phyloP scores from a whole-genome alignment of 2,888 invertebrate species.

The Cataglyphis altisquamis region DNA sequence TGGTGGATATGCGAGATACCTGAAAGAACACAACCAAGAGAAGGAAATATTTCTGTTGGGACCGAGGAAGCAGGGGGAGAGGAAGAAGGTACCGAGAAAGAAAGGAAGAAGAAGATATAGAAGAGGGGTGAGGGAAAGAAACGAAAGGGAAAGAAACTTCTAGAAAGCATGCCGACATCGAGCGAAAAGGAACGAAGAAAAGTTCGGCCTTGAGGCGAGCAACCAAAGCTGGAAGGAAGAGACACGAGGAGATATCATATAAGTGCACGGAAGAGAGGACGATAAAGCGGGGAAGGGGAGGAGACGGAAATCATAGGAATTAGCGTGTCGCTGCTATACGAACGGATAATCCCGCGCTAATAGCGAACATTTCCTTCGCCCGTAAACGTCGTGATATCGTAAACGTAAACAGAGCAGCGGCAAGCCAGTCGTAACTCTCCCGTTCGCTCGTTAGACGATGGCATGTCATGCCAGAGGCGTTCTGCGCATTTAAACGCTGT shows the following conservation, averaged over 20 bases:
- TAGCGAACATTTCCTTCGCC: conserved; percentile 74
- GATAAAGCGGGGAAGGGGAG: neutral
- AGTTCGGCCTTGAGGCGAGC: conserved; percentile 55
- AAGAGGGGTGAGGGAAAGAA: neutral
- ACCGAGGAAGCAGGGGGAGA: neutral
- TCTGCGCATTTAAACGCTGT: conserved; percentile 78
- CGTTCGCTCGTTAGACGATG: conserved; percentile 77
- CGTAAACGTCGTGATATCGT: conserved; percentile 78
- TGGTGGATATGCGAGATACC: conserved; percentile 64
- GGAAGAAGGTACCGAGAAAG: conserved; percentile 8
- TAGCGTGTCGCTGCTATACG: conserved; percentile 73
- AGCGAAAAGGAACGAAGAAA: conserved; percentile 50
- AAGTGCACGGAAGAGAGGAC: conserved; percentile 54
- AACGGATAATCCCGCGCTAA: conserved; percentile 74
- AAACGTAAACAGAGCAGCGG: conserved; percentile 77
- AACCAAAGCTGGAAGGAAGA: conserved; percentile 23
- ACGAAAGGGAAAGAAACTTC: conserved; percentile 50
- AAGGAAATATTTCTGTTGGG: conserved; percentile 56
- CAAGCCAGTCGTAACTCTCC: conserved; percentile 66
- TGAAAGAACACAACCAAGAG: conserved; percentile 57
- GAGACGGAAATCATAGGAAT: conserved; percentile 72
- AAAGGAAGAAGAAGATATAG: neutral
- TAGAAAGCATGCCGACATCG: conserved; percentile 55
- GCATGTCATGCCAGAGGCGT: conserved; percentile 70
- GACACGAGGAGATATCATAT: conserved; percentile 39